Conservation (phyloP, 2,797 vertebrate species). For the Buphagus erythrorhynchus region DNA sequence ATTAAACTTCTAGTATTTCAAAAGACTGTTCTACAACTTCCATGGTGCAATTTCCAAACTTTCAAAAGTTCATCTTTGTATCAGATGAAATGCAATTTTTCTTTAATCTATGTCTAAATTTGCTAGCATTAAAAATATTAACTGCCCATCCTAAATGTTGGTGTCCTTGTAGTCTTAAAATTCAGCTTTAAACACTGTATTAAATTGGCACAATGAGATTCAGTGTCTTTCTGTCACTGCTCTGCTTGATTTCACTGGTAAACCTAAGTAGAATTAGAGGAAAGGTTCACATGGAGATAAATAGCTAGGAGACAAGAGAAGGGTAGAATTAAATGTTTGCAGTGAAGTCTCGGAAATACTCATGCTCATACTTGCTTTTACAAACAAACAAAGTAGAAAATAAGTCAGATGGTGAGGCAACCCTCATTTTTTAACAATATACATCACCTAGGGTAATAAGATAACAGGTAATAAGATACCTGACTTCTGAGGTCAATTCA, state of each 20-base stretch:
- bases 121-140: neutral
- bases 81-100: neutral
- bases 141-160: neutral
- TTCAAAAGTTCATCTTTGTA: neutral
- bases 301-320: neutral
- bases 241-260: neutral
- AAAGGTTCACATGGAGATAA: neutral
- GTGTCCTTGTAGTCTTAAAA: neutral
- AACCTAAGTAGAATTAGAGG: neutral
- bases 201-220: neutral
- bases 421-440: neutral
- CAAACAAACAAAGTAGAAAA: neutral
- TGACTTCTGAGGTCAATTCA: neutral
- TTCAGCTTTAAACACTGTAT: neutral
- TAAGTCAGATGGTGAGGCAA: neutral
- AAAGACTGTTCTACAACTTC: neutral
- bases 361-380: neutral
- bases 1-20: neutral
- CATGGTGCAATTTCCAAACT: neutral
- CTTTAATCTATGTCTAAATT: neutral
- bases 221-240: neutral
- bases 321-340: neutral
- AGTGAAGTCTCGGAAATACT: neutral
- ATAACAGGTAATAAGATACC: neutral
- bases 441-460: neutral